Conservation (phyloP, 2,797 vertebrate genomes). For the Arrhamphus sclerolepis region DNA sequence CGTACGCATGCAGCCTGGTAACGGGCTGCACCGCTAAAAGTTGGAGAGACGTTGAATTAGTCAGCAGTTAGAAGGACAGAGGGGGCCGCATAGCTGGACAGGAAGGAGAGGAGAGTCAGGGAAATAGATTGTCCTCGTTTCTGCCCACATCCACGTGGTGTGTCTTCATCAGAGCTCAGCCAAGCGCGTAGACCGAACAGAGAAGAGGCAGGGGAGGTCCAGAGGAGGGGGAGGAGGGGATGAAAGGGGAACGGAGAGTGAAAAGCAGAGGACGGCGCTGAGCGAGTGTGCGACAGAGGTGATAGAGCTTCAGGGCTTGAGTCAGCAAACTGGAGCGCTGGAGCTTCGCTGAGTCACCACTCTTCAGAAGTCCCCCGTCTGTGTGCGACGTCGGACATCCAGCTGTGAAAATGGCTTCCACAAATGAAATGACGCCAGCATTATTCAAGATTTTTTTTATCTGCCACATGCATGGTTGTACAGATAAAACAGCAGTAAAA, state of each 20-base stretch:
- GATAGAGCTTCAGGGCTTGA: conserved; percentile 67
- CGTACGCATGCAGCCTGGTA: conserved; percentile 30
- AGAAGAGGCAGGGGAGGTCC: conserved; percentile 49
- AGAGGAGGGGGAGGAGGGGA: conserved; percentile 40
- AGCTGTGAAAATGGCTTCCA: conserved; percentile 23
- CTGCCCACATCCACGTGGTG: conserved; percentile 66
- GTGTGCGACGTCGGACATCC: conserved; percentile 20
- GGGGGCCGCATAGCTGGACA: conserved; percentile 27
- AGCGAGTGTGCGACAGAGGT: conserved; percentile 45
- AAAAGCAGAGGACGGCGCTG: conserved; percentile 63
- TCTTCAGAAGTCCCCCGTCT: conserved; percentile 45
- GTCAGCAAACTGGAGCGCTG: conserved; percentile 65
- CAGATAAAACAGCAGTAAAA: no score
- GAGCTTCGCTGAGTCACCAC: conserved; percentile 70
- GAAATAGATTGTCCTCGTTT: conserved; percentile 73
- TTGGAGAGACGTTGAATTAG: conserved; percentile 56
- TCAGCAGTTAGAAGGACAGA: conserved; percentile 42
- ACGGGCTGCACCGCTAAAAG: conserved; percentile 60
- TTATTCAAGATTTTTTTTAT: no score
- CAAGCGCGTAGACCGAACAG: conserved; percentile 62
- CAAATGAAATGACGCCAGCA: conserved; percentile 10
- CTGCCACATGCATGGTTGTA: no score
- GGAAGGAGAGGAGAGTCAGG: conserved; percentile 57
- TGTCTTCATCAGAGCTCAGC: conserved; percentile 78
- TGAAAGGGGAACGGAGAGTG: conserved; percentile 58